These are phyloP conservation scores for Rhinogobius similis DNA, from an alignment of 2,113 vertebrate genomes.

Conservation along the genomic window DNA sequence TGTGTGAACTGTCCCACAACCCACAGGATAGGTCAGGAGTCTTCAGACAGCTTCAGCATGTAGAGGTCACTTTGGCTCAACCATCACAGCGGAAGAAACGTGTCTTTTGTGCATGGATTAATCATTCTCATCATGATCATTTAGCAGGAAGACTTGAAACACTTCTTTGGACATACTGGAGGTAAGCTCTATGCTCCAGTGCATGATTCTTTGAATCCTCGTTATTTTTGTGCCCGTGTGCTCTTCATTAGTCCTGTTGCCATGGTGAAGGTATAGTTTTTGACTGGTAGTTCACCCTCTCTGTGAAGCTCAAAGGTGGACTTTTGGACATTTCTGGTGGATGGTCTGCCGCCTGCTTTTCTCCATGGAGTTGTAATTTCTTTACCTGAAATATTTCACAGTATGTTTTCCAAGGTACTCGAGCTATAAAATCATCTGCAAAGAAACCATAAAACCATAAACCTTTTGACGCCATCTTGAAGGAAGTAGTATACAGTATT, in stretches of 20 bases:
- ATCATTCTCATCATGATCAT: conserved; percentile 19
- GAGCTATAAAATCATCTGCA: too few species aligned
- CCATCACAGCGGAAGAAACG: conserved; percentile 33
- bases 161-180: conserved; percentile 36
- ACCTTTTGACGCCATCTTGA: too few species aligned
- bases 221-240: neutral
- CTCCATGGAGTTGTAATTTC: neutral
- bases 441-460: too few species aligned
- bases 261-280: conserved; percentile 56
- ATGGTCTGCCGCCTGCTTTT: too few species aligned
- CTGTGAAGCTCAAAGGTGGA: neutral
- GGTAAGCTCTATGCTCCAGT: conserved; percentile 55
- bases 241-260: conserved; percentile 41
- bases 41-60: conserved; percentile 8
- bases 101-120: conserved; percentile 32
- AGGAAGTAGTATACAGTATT: too few species aligned
- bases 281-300: neutral
- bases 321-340: neutral
- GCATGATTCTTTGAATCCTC: neutral
- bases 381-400: too few species aligned
- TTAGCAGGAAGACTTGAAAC: conserved; percentile 13
- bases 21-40: conserved; percentile 5
- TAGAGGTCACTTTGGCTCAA: conserved; percentile 43
- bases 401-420: too few species aligned
- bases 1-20: conserved; percentile 48